Evolutionary conservation across 2,888 invertebrate genomes (phyloP), one percentile per base, ranked within the genome.

Genomic region (Frankliniella fusca): DNA sequence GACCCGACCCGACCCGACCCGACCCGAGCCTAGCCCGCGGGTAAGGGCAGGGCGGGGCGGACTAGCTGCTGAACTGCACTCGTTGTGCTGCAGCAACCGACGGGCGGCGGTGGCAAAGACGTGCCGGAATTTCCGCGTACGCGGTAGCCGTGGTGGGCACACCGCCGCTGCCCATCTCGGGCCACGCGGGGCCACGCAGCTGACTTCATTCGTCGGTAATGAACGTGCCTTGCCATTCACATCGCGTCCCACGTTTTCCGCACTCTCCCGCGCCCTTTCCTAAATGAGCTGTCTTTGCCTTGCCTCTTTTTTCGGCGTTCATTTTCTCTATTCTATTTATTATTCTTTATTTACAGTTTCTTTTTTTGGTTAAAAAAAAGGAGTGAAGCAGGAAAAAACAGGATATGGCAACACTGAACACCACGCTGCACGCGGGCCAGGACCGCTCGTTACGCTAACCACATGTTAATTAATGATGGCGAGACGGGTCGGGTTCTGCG

Each of bases 381-480:
- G 5, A 38, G 38, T 38, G 38, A 5, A 38, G 38, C 38, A 38
- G 38, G 38, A 38, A 38, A 38, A 38, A 38, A 38, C 38, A 38
- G 38, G 38, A 5, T 38, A 38, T 38, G 38, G 38, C 2, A 38
- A 38, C 38, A 38, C 38, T 5, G 38, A 2, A 38, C 38, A n/a
- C n/a, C n/a, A n/a, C n/a, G n/a, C n/a, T n/a, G n/a, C n/a, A 38
- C 38, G 38, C 38, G 38, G 38, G 38, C 38, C 38, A 38, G 61
- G 61, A 5, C 20, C 61, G 20, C 61, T 61, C n/a, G 61, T 61
- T 61, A 18, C 61, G 61, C 61, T 61, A 61, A 61, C 61, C 61
- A 61, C 61, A 61, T 61, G 61, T 61, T 61, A 61, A 61, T 61
- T 61, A 61, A 61, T 61, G n/a, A 61, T 61, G n/a, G 61, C n/a